A percentile compares a stretch with the other conserved stretches of the same genome.
Conservation (phyloP, 2,888 invertebrate species). For the Nemotelus pantherinus region DNA sequence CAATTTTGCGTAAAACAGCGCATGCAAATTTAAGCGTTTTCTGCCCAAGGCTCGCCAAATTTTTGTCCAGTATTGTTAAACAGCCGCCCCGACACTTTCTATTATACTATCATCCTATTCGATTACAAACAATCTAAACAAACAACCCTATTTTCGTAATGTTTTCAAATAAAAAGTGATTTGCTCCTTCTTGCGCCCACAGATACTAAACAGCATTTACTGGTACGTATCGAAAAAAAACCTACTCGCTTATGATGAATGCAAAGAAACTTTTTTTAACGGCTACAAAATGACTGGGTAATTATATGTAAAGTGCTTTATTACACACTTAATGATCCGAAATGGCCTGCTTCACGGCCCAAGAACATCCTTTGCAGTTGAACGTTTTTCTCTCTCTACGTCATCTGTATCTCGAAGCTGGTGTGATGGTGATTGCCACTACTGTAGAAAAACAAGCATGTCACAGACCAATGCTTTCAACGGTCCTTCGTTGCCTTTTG, state of each 20-base stretch:
- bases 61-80: too few relatives aligned
- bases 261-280: slow-evolving; percentile 30
- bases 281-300: slow-evolving; percentile 41
- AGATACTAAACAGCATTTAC: too few relatives aligned
- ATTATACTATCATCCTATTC: too few relatives aligned
- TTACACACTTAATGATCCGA: slow-evolving; percentile 47
- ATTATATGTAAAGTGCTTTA: slow-evolving; percentile 49
- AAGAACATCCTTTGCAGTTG: slow-evolving; percentile 5
- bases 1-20: too few relatives aligned
- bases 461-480: slow-evolving; percentile 1
- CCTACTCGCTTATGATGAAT: neutral
- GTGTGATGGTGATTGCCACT: slow-evolving; percentile 36
- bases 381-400: slow-evolving; percentile 1
- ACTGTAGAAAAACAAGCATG: slow-evolving; percentile 7
- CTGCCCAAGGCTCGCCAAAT: too few relatives aligned
- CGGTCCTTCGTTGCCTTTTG: slow-evolving; percentile 6
- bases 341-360: slow-evolving; percentile 28
- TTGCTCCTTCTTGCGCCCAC: too few relatives aligned
- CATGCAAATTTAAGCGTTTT: too few relatives aligned
- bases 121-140: too few relatives aligned
- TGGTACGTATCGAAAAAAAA: too few relatives aligned
- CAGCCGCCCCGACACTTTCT: too few relatives aligned
- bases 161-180: too few relatives aligned
- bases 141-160: too few relatives aligned
- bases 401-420: neutral